A percentile compares a stretch with the other conserved stretches of the same genome.
Conservation (phyloP, 1,140 invertebrate genomes). For the Radopholus similis region DNA sequence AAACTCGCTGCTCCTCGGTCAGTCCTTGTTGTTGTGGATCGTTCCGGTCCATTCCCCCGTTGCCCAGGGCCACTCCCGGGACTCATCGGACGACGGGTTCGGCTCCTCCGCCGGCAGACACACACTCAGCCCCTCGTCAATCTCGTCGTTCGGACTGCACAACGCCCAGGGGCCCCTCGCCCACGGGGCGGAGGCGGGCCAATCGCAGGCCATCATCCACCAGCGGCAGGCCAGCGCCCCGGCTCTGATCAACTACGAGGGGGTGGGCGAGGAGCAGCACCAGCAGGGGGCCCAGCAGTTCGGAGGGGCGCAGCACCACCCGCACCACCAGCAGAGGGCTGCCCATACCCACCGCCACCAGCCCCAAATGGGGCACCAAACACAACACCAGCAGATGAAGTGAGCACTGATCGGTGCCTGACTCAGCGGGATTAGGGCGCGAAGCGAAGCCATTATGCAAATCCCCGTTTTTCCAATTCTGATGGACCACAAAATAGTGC, state of each 20-base stretch:
- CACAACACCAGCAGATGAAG: background rate
- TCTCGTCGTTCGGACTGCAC: conserved; percentile 5
- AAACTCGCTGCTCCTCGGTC: conserved; percentile 9
- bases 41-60: background rate
- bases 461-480: background rate
- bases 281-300: background rate
- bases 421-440: too few relatives aligned
- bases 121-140: conserved; percentile 11
- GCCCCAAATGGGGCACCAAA: too few relatives aligned
- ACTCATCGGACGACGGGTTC: conserved; percentile 18
- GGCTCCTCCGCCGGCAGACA: conserved; percentile 3
- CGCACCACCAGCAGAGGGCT: background rate
- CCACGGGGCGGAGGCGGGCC: background rate
- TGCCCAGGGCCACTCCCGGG: conserved; percentile 13
- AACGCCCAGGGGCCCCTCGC: background rate
- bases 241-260: background rate
- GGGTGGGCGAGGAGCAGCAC: background rate
- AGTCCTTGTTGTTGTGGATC: too few relatives aligned
- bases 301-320: background rate
- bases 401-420: too few relatives aligned
- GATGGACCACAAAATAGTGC: background rate
- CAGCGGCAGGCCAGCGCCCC: conserved; percentile 8
- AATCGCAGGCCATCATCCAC: conserved; percentile 15
- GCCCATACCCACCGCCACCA: too few relatives aligned
- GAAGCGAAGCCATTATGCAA: too few relatives aligned